These are phyloP conservation scores for Acleris holmiana DNA, from an alignment of 2,888 invertebrate species.

Conservation along the genomic window DNA sequence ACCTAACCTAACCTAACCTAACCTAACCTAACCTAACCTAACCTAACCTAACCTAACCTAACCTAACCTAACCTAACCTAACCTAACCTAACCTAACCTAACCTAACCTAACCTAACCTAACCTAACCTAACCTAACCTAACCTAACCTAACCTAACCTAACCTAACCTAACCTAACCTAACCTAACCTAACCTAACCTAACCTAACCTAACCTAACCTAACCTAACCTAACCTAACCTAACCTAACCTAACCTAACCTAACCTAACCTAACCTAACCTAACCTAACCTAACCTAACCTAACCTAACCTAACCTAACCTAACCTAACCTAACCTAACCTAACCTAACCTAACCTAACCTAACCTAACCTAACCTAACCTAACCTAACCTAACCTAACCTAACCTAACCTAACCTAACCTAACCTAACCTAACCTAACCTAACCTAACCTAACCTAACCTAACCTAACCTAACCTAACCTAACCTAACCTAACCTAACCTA, in stretches of 20 bases:
- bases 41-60: constrained; percentile 22
- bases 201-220: constrained; percentile 22
- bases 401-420: constrained; percentile 22
- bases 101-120: constrained; percentile 22
- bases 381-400: constrained; percentile 22
- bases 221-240: constrained; percentile 22
- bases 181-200: constrained; percentile 22
- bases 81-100: constrained; percentile 22
- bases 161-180: constrained; percentile 22
- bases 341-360: constrained; percentile 22
- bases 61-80: constrained; percentile 22
- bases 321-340: constrained; percentile 22
- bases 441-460: constrained; percentile 22
- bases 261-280: constrained; percentile 22
- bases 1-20: constrained; percentile 22
- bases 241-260: constrained; percentile 22
- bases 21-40: constrained; percentile 22
- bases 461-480: constrained; percentile 22
- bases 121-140: constrained; percentile 22
- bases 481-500: constrained; percentile 22
- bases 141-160: constrained; percentile 22
- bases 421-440: constrained; percentile 22
- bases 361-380: constrained; percentile 22
- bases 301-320: constrained; percentile 22
- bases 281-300: constrained; percentile 22